Conservation (phyloP, 1,140 invertebrate genomes). For the Plectus sambesii region DNA sequence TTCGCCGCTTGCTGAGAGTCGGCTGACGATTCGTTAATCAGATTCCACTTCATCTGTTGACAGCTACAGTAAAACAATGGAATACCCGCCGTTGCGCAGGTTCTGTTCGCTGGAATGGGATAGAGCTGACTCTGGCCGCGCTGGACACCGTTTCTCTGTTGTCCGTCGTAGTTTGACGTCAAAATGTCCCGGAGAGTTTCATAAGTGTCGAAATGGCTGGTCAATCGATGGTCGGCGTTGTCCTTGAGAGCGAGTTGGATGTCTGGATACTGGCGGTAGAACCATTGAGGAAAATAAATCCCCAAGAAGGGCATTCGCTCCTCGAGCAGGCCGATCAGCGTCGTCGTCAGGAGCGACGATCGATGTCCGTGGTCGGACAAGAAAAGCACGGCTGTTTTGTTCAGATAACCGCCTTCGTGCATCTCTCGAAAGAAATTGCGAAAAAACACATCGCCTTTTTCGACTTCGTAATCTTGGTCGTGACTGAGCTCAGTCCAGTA, state of each 20-base stretch:
- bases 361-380: constrained; percentile 41
- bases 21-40: no score
- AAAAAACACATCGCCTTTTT: constrained; percentile 25
- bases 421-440: constrained; percentile 18
- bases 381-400: constrained; percentile 36
- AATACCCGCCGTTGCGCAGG: no score
- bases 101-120: no score
- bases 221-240: constrained; percentile 26
- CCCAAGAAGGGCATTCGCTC: constrained; percentile 32
- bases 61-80: no score
- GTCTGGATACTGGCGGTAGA: neutral
- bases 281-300: constrained; percentile 17
- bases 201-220: constrained; percentile 26
- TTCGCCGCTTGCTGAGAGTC: no score
- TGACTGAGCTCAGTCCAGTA: constrained; percentile 30
- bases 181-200: constrained; percentile 26
- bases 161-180: no score
- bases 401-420: constrained; percentile 16
- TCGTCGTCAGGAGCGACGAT: constrained; percentile 26
- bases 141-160: no score
- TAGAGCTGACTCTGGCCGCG: no score
- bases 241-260: constrained; percentile 10
- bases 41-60: no score
- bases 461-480: constrained; percentile 18
- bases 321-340: constrained; percentile 24